Conservation (phyloP, 2,113 vertebrate genomes). For the Sphyrna mokarran region DNA sequence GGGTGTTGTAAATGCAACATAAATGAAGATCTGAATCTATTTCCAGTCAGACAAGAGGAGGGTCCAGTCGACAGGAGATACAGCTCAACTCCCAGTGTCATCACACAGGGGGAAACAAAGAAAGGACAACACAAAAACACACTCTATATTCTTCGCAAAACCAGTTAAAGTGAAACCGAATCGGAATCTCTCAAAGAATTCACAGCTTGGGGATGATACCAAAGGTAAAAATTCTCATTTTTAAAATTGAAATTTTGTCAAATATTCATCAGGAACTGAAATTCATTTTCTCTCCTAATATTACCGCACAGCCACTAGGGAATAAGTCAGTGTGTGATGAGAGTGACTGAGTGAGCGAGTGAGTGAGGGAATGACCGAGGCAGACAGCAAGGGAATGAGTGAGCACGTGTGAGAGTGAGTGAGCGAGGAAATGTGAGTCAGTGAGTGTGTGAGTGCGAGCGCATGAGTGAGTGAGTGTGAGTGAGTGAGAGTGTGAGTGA, state of each 20-base stretch:
- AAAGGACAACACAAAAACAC: constrained; percentile 44
- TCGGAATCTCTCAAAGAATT: constrained; percentile 36
- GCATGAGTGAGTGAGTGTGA: too few relatives aligned
- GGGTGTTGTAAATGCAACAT: background rate
- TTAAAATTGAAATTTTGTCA: background rate
- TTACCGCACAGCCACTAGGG: background rate
- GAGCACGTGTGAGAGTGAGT: too few relatives aligned
- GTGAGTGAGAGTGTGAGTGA: too few relatives aligned
- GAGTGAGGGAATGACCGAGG: too few relatives aligned
- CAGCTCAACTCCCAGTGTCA: constrained; percentile 37
- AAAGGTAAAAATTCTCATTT: background rate
- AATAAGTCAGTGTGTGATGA: background rate
- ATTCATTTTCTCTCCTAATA: background rate
- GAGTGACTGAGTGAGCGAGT: too few relatives aligned
- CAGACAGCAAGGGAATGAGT: too few relatives aligned
- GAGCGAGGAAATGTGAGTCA: too few relatives aligned
- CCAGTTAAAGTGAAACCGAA: constrained; percentile 52
- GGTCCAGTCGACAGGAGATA: constrained; percentile 62
- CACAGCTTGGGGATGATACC: background rate
- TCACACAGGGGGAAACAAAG: constrained; percentile 44
- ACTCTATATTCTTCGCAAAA: constrained; percentile 53
- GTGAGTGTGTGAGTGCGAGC: too few relatives aligned
- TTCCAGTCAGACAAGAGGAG: constrained; percentile 54
- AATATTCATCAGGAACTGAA: background rate
- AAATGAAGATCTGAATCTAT: background rate